phyloP scores from a whole-genome alignment of 2,888 invertebrate genomes.

The Clepsis dumicolana region DNA sequence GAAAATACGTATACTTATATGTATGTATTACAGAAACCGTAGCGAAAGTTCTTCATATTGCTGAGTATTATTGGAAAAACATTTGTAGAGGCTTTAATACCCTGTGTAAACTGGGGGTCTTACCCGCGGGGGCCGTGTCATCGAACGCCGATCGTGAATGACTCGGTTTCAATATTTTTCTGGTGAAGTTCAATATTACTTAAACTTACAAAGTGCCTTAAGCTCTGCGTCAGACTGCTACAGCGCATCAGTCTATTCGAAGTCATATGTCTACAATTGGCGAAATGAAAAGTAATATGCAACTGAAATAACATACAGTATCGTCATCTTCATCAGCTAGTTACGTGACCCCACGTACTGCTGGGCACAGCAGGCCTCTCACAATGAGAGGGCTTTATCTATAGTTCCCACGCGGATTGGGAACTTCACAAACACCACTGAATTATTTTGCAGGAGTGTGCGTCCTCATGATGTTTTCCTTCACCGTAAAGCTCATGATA shows the following conservation, averaged over 20 bases:
- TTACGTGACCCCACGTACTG: too few relatives aligned
- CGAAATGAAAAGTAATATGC: neutral
- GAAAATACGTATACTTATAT: conserved; percentile 10
- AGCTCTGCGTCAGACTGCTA: conserved; percentile 29
- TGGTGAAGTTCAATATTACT: conserved; percentile 22
- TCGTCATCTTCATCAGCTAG: too few relatives aligned
- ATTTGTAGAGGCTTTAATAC: conserved; percentile 43
- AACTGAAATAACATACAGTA: too few relatives aligned
- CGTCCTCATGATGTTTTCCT: too few relatives aligned
- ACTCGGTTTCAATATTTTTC: conserved; percentile 36
- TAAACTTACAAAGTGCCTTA: conserved; percentile 29
- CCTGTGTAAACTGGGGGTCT: conserved; percentile 40
- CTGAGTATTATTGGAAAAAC: conserved; percentile 43
- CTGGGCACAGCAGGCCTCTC: too few relatives aligned
- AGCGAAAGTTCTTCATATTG: conserved; percentile 37
- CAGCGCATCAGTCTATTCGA: conserved; percentile 25
- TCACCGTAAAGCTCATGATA: too few relatives aligned
- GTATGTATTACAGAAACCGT: conserved; percentile 20
- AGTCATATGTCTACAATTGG: conserved; percentile 18
- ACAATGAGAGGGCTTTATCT: too few relatives aligned
- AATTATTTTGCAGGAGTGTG: too few relatives aligned
- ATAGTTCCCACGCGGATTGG: too few relatives aligned
- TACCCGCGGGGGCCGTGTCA: conserved; percentile 42
- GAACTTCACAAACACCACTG: too few relatives aligned
- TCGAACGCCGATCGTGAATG: conserved; percentile 35